These are phyloP conservation scores for Sceloporus tristichus DNA, from an alignment of 2,113 vertebrate genomes.

Conservation along the genomic window DNA sequence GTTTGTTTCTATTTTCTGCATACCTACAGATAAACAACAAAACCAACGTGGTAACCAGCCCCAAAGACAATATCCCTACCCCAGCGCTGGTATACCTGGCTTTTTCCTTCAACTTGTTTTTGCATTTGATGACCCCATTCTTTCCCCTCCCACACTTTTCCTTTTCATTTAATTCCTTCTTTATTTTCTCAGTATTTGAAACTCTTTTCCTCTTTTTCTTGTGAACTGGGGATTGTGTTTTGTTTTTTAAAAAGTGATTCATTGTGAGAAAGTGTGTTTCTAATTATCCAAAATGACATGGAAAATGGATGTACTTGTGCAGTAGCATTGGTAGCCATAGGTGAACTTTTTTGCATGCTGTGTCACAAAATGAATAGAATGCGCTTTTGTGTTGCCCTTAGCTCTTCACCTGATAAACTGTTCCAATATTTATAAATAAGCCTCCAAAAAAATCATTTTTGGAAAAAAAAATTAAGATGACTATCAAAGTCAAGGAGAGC, in stretches of 20 bases:
- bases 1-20: slow-evolving; percentile 88
- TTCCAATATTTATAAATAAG: slow-evolving; percentile 47
- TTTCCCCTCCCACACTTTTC: slow-evolving; percentile 73
- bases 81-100: slow-evolving; percentile 95
- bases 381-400: slow-evolving; percentile 73
- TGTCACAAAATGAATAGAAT: slow-evolving; percentile 71
- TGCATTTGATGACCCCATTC: slow-evolving; percentile 54
- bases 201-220: slow-evolving; percentile 50
- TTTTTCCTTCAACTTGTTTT: slow-evolving; percentile 77
- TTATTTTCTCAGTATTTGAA: slow-evolving; percentile 69
- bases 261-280: slow-evolving; percentile 67
- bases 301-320: slow-evolving; percentile 60
- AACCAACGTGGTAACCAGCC: slow-evolving; percentile 97
- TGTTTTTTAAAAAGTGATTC: slow-evolving; percentile 61
- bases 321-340: slow-evolving; percentile 58
- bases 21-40: slow-evolving; percentile 98
- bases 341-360: slow-evolving; percentile 77
- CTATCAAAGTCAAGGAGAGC: slow-evolving; percentile 72
- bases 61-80: slow-evolving; percentile 94
- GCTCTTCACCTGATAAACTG: slow-evolving; percentile 75
- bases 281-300: slow-evolving; percentile 70
- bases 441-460: slow-evolving; percentile 31
- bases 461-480: slow-evolving; percentile 2
- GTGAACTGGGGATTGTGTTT: slow-evolving; percentile 52
- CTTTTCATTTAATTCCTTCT: slow-evolving; percentile 60